These are phyloP conservation scores for Menidia beryllina DNA, from an alignment of 2,113 vertebrate genomes.

Conservation along the genomic window DNA sequence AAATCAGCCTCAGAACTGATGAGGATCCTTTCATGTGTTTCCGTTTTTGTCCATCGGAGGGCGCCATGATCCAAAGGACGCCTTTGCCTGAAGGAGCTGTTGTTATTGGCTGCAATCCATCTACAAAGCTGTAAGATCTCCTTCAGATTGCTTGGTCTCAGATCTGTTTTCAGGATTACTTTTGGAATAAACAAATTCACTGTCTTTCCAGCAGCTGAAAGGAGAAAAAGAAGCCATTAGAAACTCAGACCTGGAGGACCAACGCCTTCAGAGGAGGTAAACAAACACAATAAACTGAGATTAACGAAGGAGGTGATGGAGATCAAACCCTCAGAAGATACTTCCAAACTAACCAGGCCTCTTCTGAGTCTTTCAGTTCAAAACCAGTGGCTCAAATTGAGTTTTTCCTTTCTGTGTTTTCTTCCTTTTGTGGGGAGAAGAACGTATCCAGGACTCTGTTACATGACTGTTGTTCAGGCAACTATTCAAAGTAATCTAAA, in stretches of 20 bases:
- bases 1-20: too few relatives aligned
- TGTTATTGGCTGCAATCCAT: not conserved
- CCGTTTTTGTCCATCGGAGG: slow-evolving; percentile 21
- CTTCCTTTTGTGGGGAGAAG: not conserved
- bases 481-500: slow-evolving; percentile 14
- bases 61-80: not conserved
- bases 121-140: not conserved
- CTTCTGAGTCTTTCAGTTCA: not conserved
- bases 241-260: slow-evolving; percentile 3
- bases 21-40: not conserved
- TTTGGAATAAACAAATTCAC: not conserved
- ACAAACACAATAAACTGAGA: slow-evolving; percentile 4
- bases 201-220: not conserved
- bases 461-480: too few relatives aligned
- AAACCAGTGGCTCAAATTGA: not conserved
- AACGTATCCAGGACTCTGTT: too few relatives aligned
- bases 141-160: too few relatives aligned
- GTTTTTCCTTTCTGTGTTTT: not conserved
- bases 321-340: not conserved
- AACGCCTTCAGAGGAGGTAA: slow-evolving; percentile 1
- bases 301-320: not conserved
- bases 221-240: not conserved
- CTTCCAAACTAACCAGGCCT: not conserved
- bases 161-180: not conserved
- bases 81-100: not conserved